Evolutionary conservation across 2,113 vertebrate species (phyloP).

Genomic region (Amphiprion ocellaris): DNA sequence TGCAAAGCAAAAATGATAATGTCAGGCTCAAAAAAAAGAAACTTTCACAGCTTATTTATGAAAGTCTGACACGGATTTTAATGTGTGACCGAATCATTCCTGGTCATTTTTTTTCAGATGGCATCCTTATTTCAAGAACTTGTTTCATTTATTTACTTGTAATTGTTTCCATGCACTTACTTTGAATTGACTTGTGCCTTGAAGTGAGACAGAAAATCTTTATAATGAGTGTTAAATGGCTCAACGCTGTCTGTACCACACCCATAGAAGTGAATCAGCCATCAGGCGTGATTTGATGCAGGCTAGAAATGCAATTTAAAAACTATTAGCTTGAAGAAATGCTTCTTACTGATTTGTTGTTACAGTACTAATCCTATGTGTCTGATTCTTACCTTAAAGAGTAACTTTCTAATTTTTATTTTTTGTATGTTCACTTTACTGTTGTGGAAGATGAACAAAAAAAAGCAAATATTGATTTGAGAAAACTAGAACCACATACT

Average conservation of each 20-base stretch:
- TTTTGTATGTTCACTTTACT: no score
- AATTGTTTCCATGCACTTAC: background rate
- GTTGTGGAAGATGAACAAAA: no score
- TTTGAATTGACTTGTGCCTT: background rate
- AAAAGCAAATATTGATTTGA: no score
- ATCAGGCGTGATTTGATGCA: background rate
- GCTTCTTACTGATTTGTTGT: background rate
- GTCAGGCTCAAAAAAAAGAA: background rate
- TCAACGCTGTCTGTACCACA: conserved; percentile 9
- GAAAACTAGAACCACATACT: no score
- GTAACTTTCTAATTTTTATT: no score
- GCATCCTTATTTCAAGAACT: background rate
- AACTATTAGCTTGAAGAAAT: background rate
- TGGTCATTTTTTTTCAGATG: no score
- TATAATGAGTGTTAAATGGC: background rate
- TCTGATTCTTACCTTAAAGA: no score
- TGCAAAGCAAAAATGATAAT: background rate
- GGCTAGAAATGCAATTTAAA: background rate
- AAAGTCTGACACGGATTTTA: no score
- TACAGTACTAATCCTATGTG: background rate
- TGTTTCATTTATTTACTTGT: background rate
- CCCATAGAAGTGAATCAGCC: background rate
- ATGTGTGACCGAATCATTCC: no score
- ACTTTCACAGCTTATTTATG: no score
- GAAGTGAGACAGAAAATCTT: background rate